These are phyloP conservation scores for Motacilla alba DNA, from an alignment of 2,113 vertebrate genomes.

Conservation along the genomic window DNA sequence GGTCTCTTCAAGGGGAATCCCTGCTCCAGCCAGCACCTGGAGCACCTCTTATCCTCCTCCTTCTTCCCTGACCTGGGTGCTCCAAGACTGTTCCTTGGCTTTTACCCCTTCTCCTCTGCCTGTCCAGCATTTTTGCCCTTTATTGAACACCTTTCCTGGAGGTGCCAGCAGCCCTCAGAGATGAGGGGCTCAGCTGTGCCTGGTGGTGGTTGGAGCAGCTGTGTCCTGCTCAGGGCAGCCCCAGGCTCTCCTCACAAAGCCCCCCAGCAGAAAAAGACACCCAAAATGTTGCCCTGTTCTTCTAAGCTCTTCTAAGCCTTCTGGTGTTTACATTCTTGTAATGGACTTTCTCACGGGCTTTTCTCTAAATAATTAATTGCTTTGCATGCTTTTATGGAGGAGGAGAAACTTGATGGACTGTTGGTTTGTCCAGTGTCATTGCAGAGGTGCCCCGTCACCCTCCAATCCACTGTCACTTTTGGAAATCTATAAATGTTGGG, in stretches of 20 bases:
- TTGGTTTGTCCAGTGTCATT: too few relatives aligned
- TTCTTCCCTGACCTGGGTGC: neutral
- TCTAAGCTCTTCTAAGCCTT: too few relatives aligned
- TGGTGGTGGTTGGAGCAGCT: neutral
- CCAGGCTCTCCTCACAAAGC: neutral
- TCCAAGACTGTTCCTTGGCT: rapidly evolving
- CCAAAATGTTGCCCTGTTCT: too few relatives aligned
- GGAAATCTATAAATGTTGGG: too few relatives aligned
- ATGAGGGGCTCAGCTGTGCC: neutral
- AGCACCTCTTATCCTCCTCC: neutral
- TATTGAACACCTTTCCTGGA: too few relatives aligned
- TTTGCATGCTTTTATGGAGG: too few relatives aligned
- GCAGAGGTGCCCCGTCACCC: too few relatives aligned
- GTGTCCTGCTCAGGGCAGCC: neutral
- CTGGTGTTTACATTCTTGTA: too few relatives aligned
- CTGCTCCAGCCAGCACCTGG: rapidly evolving
- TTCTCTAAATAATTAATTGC: too few relatives aligned
- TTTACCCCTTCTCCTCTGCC: neutral
- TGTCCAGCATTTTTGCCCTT: neutral
- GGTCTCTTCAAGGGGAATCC: neutral
- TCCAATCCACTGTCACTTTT: too few relatives aligned
- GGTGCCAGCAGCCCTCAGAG: neutral
- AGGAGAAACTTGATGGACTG: too few relatives aligned
- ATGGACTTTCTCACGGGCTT: too few relatives aligned
- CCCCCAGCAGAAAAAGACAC: neutral